phyloP scores from a whole-genome alignment of 2,113 vertebrate species.

The Gobiocypris rarus region DNA sequence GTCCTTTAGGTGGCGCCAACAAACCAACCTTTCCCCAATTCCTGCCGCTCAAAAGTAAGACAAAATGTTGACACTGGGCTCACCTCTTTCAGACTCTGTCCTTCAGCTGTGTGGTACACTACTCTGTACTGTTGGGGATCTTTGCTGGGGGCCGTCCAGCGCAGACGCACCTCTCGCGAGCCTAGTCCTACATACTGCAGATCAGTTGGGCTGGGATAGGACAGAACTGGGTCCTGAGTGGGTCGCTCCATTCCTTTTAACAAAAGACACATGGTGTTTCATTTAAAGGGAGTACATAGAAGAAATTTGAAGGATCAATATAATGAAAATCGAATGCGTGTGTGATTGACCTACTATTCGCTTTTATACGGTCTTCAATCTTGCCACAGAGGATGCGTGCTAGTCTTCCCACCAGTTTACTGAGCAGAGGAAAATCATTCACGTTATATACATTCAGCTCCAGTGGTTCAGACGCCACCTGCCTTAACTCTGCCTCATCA shows the following conservation, averaged over 20 bases:
- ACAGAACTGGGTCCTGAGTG: constrained; percentile 64
- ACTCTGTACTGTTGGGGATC: constrained; percentile 82
- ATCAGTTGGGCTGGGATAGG: constrained; percentile 79
- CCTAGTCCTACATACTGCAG: constrained; percentile 84
- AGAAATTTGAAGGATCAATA: not conserved
- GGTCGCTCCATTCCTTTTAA: constrained; percentile 69
- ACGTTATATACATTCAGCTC: constrained; percentile 89
- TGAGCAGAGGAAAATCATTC: constrained; percentile 88
- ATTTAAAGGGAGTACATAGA: not conserved
- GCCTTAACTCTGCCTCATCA: constrained; percentile 86
- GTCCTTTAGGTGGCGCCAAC: constrained; percentile 15
- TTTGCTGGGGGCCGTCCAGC: constrained; percentile 79
- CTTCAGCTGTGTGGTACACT: constrained; percentile 84
- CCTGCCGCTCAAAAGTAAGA: not conserved
- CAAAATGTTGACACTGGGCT: constrained; percentile 32
- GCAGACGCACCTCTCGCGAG: constrained; percentile 82
- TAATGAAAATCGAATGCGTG: not conserved
- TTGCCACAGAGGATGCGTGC: constrained; percentile 84
- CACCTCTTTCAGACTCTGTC: constrained; percentile 85
- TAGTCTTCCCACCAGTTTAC: constrained; percentile 82
- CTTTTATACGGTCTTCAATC: constrained; percentile 80
- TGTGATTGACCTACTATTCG: constrained; percentile 65
- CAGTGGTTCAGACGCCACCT: constrained; percentile 86
- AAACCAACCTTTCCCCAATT: not conserved
- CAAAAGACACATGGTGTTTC: not conserved